Evolutionary conservation across 1,140 invertebrate genomes (phyloP).

Genomic region (Drosophila kepulauana): DNA sequence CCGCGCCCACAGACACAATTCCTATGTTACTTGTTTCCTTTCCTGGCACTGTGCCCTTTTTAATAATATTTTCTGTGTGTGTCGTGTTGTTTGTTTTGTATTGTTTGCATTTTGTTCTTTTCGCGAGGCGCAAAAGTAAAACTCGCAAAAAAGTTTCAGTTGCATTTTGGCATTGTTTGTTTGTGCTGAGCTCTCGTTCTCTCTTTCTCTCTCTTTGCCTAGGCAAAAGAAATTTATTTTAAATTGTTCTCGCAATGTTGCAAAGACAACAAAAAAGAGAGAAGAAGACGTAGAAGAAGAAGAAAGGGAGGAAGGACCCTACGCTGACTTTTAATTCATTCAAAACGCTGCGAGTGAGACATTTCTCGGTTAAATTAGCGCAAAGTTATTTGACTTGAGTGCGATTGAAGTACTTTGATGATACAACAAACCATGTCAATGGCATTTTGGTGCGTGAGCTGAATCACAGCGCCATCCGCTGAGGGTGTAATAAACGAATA

Average conservation of each 20-base stretch:
- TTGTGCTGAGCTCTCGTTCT: constrained; percentile 34
- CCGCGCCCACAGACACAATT: constrained; percentile 32
- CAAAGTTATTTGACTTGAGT: constrained; percentile 59
- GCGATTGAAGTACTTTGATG: constrained; percentile 51
- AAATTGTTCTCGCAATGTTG: constrained; percentile 51
- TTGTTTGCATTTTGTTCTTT: constrained; percentile 65
- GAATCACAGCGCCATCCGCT: constrained; percentile 23
- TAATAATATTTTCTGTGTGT: constrained; percentile 51
- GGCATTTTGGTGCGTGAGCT: constrained; percentile 41
- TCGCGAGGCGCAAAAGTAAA: constrained; percentile 30
- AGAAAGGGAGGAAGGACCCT: not conserved
- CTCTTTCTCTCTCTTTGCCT: constrained; percentile 5
- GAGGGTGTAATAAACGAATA: constrained; percentile 15
- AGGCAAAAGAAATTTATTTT: constrained; percentile 62
- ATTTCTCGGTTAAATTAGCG: constrained; percentile 66
- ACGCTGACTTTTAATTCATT: constrained; percentile 64
- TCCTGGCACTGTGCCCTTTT: constrained; percentile 33
- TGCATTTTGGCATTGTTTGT: constrained; percentile 57
- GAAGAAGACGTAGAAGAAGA: not conserved
- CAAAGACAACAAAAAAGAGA: not conserved
- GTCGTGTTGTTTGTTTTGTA: constrained; percentile 52
- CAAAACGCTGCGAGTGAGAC: constrained; percentile 25
- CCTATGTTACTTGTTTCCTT: constrained; percentile 30
- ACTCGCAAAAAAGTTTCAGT: constrained; percentile 48
- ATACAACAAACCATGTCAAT: constrained; percentile 45